Evolutionary conservation across 92 coral and sea anemone genomes (phyloP).

Genomic region (Heteractis magnifica): DNA sequence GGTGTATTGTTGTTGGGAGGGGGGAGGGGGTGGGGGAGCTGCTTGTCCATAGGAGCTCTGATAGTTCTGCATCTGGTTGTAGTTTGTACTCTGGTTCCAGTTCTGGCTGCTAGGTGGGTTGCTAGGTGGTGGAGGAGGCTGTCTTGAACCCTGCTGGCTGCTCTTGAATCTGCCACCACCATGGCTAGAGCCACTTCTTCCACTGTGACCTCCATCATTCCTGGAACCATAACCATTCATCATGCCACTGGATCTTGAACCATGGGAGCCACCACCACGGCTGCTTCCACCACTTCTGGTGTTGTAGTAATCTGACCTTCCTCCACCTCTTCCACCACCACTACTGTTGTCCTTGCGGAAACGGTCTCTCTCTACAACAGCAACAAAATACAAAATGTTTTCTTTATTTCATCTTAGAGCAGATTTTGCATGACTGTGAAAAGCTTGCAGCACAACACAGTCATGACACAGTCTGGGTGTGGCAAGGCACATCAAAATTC

Average conservation of each 20-base stretch:
- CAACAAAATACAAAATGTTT: not conserved
- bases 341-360: constrained; percentile 54
- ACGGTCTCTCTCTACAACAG: constrained; percentile 82
- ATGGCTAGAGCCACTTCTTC: constrained; percentile 9
- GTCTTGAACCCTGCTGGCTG: constrained; percentile 39
- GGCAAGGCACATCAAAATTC: no score
- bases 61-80: constrained; percentile 36
- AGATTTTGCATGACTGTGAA: no score
- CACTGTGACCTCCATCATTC: constrained; percentile 38
- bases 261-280: constrained; percentile 31
- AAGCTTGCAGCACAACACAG: no score
- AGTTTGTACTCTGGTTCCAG: constrained; percentile 41
- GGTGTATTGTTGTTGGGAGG: constrained; percentile 55
- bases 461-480: no score
- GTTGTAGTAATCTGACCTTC: constrained; percentile 29
- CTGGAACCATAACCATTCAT: constrained; percentile 53
- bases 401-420: no score
- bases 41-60: constrained; percentile 43
- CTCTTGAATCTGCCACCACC: constrained; percentile 52
- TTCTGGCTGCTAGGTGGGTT: constrained; percentile 25
- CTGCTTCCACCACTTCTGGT: constrained; percentile 48
- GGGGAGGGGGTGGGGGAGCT: constrained; percentile 74
- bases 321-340: constrained; percentile 14
- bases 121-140: constrained; percentile 65
- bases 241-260: constrained; percentile 51